Percentiles rank a stretch among this genome's conserved stretches.
phyloP scores from a whole-genome alignment of 1,140 invertebrate genomes.

The Saxidomus purpurata region DNA sequence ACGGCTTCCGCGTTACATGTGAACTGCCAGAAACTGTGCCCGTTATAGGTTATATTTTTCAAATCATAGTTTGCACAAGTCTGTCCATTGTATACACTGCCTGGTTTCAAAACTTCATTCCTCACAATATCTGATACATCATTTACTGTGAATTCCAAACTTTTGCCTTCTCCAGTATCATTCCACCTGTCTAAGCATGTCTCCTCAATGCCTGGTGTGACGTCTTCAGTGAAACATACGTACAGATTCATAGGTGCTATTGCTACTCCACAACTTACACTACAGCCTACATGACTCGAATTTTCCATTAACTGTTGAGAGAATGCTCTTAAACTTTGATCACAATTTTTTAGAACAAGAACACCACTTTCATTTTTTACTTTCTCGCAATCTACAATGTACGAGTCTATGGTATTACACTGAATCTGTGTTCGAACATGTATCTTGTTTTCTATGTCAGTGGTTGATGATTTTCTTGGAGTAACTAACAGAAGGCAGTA shows the following conservation, averaged over 20 bases:
- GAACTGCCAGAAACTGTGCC: conserved; percentile 74
- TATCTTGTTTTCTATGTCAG: conserved; percentile 2
- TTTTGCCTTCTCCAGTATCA: background rate
- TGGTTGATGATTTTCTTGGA: conserved; percentile 60
- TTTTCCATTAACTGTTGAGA: conserved; percentile 20
- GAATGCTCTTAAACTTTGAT: conserved; percentile 18
- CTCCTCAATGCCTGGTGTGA: background rate
- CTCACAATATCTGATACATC: conserved; percentile 51
- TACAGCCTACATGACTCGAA: conserved; percentile 25
- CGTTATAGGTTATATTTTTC: conserved; percentile 70
- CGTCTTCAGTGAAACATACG: conserved; percentile 69
- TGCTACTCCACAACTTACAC: background rate
- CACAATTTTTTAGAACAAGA: background rate
- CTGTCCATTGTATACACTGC: background rate
- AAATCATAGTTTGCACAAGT: conserved; percentile 77
- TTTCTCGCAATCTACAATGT: conserved; percentile 73
- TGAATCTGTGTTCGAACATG: conserved; percentile 69
- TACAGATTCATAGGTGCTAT: conserved; percentile 3
- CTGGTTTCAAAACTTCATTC: conserved; percentile 64
- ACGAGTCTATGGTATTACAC: conserved; percentile 79
- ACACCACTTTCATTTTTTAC: background rate
- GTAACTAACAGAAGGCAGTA: conserved; percentile 77
- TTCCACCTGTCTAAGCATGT: conserved; percentile 59
- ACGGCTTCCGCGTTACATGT: conserved; percentile 73
- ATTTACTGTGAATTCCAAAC: conserved; percentile 48